Evolutionary conservation across 2,888 invertebrate species (phyloP).

Genomic region (Callimorpha dominula): DNA sequence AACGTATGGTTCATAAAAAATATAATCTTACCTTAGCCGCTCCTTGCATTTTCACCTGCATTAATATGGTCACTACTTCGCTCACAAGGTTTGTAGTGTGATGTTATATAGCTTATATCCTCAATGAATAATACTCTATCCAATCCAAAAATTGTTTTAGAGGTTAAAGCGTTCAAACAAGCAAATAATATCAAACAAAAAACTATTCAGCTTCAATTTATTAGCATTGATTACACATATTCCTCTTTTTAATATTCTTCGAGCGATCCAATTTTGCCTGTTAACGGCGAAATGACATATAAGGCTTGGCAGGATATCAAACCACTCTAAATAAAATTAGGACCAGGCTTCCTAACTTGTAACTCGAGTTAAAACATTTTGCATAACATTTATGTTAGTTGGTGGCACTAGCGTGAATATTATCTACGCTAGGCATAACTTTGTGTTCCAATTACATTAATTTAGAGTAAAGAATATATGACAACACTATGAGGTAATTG

Average conservation of each 20-base stretch:
- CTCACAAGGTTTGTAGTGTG: no score
- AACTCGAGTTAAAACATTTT: conserved; percentile 19
- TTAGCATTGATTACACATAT: background rate
- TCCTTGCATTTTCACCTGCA: no score
- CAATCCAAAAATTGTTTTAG: no score
- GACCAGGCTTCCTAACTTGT: conserved; percentile 8
- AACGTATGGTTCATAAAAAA: background rate
- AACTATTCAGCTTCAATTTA: no score
- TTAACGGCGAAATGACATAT: conserved; percentile 1
- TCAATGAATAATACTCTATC: no score
- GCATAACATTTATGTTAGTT: conserved; percentile 13
- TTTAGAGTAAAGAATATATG: no score
- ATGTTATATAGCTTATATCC: no score
- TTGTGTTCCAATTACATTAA: background rate
- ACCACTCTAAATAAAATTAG: conserved; percentile 16
- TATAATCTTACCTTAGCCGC: no score
- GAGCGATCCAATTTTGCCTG: background rate
- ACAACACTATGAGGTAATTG: no score
- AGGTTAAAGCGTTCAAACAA: no score
- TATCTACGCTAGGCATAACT: background rate
- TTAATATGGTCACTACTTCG: no score
- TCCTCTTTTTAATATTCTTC: background rate
- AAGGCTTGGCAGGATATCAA: conserved; percentile 10
- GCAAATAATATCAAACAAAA: no score
- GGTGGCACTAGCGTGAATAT: background rate